Conservation (phyloP, 2,113 vertebrate genomes). For the Gallinago paraguaiae region DNA sequence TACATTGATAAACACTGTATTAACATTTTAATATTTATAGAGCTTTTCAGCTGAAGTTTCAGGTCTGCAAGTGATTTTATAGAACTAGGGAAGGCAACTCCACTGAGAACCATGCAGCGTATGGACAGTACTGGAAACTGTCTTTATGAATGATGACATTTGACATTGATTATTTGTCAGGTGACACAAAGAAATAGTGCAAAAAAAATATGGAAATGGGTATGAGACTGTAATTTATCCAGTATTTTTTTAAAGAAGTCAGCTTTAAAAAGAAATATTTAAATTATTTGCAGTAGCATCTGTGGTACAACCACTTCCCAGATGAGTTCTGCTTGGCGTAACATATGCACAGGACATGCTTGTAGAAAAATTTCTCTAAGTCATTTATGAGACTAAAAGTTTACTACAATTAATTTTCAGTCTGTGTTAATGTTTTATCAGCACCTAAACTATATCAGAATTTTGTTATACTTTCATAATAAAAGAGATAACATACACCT, state of each 20-base stretch:
- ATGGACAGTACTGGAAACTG: rapidly evolving
- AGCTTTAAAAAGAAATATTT: background rate
- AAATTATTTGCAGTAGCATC: background rate
- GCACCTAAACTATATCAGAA: background rate
- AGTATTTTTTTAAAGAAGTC: background rate
- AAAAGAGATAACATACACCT: background rate
- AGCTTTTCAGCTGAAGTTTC: background rate
- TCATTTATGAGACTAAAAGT: background rate
- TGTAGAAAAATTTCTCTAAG: background rate
- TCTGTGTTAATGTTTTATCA: background rate
- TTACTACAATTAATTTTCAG: background rate
- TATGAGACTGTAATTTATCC: background rate
- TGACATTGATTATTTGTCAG: background rate
- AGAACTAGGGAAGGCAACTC: background rate
- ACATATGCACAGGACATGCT: background rate
- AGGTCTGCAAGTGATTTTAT: background rate
- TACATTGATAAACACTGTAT: background rate
- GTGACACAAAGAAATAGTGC: background rate
- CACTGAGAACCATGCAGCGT: background rate
- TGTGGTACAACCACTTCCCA: background rate
- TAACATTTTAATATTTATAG: background rate
- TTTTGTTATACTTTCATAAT: background rate
- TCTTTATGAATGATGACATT: background rate
- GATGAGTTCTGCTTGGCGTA: background rate
- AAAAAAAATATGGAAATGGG: background rate